Conservation (phyloP, 1,140 invertebrate species). For the Paraescarpia echinospica region DNA sequence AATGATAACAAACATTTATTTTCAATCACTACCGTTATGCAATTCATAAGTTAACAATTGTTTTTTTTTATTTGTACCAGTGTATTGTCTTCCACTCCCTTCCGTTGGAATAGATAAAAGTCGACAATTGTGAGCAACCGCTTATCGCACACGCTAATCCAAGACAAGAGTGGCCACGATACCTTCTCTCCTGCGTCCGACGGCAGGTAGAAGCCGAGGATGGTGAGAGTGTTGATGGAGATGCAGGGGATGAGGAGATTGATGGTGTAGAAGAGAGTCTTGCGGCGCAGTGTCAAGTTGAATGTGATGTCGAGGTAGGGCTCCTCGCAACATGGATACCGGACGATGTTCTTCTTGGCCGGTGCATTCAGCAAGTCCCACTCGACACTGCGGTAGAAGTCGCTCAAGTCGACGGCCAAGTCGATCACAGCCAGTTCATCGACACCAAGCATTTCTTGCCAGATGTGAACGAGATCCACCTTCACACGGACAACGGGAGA, state of each 20-base stretch:
- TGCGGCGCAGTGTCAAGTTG: constrained; percentile 54
- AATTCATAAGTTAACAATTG: too few relatives aligned
- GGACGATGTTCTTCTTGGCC: constrained; percentile 47
- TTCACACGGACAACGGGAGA: neutral
- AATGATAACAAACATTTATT: too few relatives aligned
- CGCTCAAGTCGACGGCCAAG: constrained; percentile 46
- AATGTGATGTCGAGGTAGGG: constrained; percentile 58
- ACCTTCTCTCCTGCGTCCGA: constrained; percentile 95
- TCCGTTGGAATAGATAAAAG: too few relatives aligned
- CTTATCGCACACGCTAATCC: neutral
- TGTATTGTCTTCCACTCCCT: too few relatives aligned
- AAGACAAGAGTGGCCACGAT: constrained; percentile 47
- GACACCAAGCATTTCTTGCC: neutral
- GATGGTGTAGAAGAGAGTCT: constrained; percentile 59
- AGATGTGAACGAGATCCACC: constrained; percentile 21
- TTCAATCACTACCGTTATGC: too few relatives aligned
- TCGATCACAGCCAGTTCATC: neutral
- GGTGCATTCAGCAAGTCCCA: constrained; percentile 99
- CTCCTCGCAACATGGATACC: constrained; percentile 64
- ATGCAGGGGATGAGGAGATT: constrained; percentile 60
- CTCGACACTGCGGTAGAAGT: constrained; percentile 77
- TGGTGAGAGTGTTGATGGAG: constrained; percentile 85
- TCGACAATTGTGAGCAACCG: too few relatives aligned
- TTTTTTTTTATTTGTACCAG: too few relatives aligned
- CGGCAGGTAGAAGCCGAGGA: constrained; percentile 96